These are phyloP conservation scores for Chrysogorgia sp. DNA, from an alignment of 92 coral and sea anemone species.

Conservation along the genomic window DNA sequence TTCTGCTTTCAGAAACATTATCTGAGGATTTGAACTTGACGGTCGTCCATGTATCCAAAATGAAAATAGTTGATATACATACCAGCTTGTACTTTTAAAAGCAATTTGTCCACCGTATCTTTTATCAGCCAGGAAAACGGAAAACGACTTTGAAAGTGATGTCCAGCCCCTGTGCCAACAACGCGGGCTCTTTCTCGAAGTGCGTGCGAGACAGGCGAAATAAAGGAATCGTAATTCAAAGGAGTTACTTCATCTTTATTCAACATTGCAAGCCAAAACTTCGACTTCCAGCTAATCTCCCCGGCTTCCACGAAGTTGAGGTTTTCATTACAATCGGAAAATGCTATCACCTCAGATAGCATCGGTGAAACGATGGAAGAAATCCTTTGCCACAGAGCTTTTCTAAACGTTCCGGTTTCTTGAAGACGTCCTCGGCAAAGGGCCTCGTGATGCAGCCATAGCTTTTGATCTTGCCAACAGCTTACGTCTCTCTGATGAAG, in stretches of 20 bases:
- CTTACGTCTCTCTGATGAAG: constrained; percentile 68
- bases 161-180: constrained; percentile 67
- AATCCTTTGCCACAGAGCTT: constrained; percentile 84
- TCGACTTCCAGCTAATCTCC: constrained; percentile 52
- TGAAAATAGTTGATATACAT: too few species aligned
- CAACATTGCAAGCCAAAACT: constrained; percentile 69
- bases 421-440: constrained; percentile 70
- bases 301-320: constrained; percentile 57
- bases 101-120: constrained; percentile 34
- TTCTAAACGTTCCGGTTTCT: constrained; percentile 85
- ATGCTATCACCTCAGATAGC: constrained; percentile 74
- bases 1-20: too few species aligned
- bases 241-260: constrained; percentile 49
- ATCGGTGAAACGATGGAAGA: constrained; percentile 77
- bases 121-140: constrained; percentile 85
- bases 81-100: too few species aligned
- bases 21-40: too few species aligned
- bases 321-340: constrained; percentile 71
- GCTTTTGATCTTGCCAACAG: constrained; percentile 50
- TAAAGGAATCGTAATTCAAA: constrained; percentile 65
- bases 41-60: too few species aligned
- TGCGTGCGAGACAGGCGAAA: constrained; percentile 55
- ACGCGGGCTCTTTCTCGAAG: constrained; percentile 77
- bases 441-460: constrained; percentile 84
- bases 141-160: constrained; percentile 66